Evolutionary conservation across 2,113 vertebrate genomes (phyloP).

Genomic region (Stomatorhinus ivindoensis): DNA sequence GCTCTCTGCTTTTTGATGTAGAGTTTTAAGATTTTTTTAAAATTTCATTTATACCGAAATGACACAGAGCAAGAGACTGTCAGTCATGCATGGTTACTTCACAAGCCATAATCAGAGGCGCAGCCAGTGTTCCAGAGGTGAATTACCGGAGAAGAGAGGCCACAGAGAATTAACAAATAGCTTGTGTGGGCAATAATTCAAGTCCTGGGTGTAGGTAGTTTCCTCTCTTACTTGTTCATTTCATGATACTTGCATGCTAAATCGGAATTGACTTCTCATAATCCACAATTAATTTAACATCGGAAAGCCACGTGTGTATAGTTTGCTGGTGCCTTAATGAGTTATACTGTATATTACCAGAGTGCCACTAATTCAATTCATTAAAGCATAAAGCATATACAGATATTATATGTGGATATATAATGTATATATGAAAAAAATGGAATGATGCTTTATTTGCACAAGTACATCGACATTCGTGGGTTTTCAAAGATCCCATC

Average conservation of each 20-base stretch:
- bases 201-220: not conserved
- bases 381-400: not conserved
- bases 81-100: not conserved
- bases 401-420: not conserved
- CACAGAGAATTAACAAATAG: not conserved
- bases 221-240: not conserved
- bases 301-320: not conserved
- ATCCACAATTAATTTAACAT: not conserved
- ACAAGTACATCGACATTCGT: not conserved
- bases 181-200: not conserved
- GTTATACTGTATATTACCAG: not conserved
- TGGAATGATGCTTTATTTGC: not conserved
- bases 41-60: not conserved
- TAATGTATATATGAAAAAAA: not conserved
- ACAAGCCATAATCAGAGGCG: not conserved
- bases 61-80: not conserved
- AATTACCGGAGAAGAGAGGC: not conserved
- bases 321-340: conserved; percentile 3
- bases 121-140: not conserved
- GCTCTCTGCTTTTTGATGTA: not conserved
- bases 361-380: not conserved
- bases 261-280: not conserved
- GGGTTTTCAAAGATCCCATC: not conserved
- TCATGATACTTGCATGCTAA: not conserved
- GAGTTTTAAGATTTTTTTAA: not conserved